Base-by-base conservation (phyloP, 2,113 vertebrate genomes). In the Azemiops feae region DNA sequence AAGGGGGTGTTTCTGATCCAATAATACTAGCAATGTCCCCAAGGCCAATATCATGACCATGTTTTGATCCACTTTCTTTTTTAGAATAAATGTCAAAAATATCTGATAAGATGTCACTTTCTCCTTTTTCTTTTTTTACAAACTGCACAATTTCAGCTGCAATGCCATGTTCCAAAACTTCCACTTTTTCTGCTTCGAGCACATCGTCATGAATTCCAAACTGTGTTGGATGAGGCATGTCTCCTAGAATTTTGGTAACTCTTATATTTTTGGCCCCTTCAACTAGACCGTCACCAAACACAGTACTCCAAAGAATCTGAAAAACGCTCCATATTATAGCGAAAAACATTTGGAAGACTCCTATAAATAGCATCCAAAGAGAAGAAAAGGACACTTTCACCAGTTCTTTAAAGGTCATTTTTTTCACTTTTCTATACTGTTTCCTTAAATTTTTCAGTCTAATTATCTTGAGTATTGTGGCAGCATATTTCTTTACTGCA, bases 181-280 rank as follows among this genome's bases (percentile, higher is more conserved):
- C 99, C 92, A 97, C 96, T 97, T 99, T 99, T 96, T 99, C 99
- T 12, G 97, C 96, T 95, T 99, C 99, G 34, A 98, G 39, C 34
- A 98, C 97, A 69, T 99, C 99, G 9, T 99, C 99, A 0, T 99
- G 99, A 95, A 99, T 99, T 92, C 99, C 99, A 95, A 99, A 99
- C 91, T 99, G 99, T 30, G 99, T 99, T 81, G 99, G 99, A 96
- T 99, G 99, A 1, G 99, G 99, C 99, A 99, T 99, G 96, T 99
- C 99, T 11, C 99, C 99, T 95, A 99, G 96, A 96, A 99, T 99
- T 96, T 99, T 99, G 1, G 98, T 99, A 95, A 99, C 99, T 97
- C 99, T 99, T 96, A 99, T 99, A 86, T 99, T 99, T 96, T 99
- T 99, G 88, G 99, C 99, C 64, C 99, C 99, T 98, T 99, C 99